phyloP scores from a whole-genome alignment of 2,113 vertebrate genomes.

The Coptodon bakossiorum region DNA sequence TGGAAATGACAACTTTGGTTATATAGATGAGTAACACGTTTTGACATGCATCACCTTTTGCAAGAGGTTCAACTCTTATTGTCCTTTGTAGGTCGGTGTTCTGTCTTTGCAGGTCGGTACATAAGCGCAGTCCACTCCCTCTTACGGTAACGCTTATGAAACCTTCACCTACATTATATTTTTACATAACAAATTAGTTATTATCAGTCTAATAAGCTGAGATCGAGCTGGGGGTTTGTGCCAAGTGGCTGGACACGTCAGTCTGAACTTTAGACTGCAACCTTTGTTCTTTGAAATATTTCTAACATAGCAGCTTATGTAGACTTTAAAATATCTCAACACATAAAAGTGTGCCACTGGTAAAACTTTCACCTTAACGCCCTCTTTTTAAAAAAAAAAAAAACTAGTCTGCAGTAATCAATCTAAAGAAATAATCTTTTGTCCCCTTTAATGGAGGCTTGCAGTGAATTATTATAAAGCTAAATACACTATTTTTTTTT shows the following conservation, averaged over 20 bases:
- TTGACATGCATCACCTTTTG: background rate
- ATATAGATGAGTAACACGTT: background rate
- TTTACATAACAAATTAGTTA: conserved; percentile 24
- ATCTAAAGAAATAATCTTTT: background rate
- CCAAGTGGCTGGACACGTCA: background rate
- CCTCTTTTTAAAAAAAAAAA: background rate
- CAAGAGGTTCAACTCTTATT: background rate
- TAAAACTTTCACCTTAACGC: background rate
- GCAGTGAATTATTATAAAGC: background rate
- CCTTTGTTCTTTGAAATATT: background rate
- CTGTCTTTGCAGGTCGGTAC: background rate
- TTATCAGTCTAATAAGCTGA: background rate
- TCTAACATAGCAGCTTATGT: background rate
- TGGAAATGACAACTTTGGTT: background rate
- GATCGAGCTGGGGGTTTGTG: background rate
- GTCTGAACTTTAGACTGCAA: background rate
- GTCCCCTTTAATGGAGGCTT: background rate
- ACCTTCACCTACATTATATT: background rate
- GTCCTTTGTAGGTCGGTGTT: background rate
- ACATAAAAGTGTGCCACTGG: background rate
- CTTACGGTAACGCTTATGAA: background rate
- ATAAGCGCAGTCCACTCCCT: background rate
- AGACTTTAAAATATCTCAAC: background rate
- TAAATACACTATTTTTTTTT: background rate
- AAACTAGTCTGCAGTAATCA: background rate